These are phyloP conservation scores for Nothobranchius kuhntae DNA, from an alignment of 2,113 vertebrate genomes.

Conservation along the genomic window DNA sequence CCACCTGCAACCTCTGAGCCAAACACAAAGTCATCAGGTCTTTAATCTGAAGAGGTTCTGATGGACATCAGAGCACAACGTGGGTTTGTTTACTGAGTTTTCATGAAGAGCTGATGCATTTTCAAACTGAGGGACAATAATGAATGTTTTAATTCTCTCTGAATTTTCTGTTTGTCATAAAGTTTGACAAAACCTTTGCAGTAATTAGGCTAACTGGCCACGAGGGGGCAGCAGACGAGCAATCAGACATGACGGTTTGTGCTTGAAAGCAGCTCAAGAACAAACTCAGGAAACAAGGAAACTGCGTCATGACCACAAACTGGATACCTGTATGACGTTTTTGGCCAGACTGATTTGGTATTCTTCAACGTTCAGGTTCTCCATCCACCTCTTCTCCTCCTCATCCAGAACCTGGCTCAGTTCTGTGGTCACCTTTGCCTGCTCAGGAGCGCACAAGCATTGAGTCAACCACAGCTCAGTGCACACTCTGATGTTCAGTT, in stretches of 20 bases:
- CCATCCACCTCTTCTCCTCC: slow-evolving; percentile 78
- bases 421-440: slow-evolving; percentile 76
- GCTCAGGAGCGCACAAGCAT: not conserved
- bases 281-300: too few relatives aligned
- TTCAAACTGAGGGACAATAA: too few relatives aligned
- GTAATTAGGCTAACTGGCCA: slow-evolving; percentile 1
- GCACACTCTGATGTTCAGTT: not conserved
- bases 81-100: too few relatives aligned
- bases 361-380: slow-evolving; percentile 64
- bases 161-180: too few relatives aligned
- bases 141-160: too few relatives aligned
- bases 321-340: slow-evolving; percentile 77
- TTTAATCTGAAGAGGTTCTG: too few relatives aligned
- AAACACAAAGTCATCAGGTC: not conserved
- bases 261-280: too few relatives aligned
- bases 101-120: too few relatives aligned
- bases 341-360: slow-evolving; percentile 74
- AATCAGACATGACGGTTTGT: not conserved
- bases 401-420: slow-evolving; percentile 77
- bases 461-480: slow-evolving; percentile 23
- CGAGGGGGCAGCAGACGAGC: slow-evolving; percentile 20
- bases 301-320: not conserved
- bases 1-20: slow-evolving; percentile 84
- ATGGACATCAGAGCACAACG: too few relatives aligned
- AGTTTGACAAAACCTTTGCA: too few relatives aligned